These are phyloP conservation scores for Geophilus truncorum DNA, from an alignment of 2,888 invertebrate species.

Conservation along the genomic window DNA sequence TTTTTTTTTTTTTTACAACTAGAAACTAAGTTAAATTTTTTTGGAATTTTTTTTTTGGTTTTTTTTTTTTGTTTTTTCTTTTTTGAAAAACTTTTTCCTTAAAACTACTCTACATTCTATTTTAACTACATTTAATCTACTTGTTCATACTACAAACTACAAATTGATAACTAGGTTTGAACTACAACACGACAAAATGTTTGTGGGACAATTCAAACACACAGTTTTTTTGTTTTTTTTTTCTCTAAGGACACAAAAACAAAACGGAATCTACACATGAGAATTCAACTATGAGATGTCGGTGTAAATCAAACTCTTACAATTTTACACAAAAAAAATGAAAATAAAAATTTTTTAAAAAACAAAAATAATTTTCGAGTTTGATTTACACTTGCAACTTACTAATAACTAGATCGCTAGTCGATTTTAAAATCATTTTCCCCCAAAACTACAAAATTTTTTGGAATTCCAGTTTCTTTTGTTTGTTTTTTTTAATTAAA, in stretches of 20 bases:
- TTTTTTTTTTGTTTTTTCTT: background rate
- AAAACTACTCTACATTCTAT: background rate
- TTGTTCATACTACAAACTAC: slow-evolving; percentile 11
- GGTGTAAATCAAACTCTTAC: background rate
- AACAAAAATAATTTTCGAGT: background rate
- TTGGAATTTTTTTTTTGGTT: background rate
- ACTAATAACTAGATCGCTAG: background rate
- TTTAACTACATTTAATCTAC: slow-evolving; percentile 18
- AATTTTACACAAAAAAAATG: background rate
- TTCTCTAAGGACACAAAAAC: slow-evolving; percentile 17
- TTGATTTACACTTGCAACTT: background rate
- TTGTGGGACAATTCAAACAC: background rate
- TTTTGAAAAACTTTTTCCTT: background rate
- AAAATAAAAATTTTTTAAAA: background rate
- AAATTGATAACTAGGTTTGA: background rate
- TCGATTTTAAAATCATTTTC: background rate
- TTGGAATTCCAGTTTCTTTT: background rate
- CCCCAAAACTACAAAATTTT: slow-evolving; percentile 10
- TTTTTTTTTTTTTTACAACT: slow-evolving; percentile 9
- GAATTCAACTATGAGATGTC: slow-evolving; percentile 12
- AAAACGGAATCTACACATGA: slow-evolving; percentile 15
- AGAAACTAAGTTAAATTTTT: background rate
- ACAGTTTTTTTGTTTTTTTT: no score
- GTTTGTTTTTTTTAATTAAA: no score
- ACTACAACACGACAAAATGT: background rate